phyloP scores from a whole-genome alignment of 2,888 invertebrate genomes.

The Luffia ferchaultella region DNA sequence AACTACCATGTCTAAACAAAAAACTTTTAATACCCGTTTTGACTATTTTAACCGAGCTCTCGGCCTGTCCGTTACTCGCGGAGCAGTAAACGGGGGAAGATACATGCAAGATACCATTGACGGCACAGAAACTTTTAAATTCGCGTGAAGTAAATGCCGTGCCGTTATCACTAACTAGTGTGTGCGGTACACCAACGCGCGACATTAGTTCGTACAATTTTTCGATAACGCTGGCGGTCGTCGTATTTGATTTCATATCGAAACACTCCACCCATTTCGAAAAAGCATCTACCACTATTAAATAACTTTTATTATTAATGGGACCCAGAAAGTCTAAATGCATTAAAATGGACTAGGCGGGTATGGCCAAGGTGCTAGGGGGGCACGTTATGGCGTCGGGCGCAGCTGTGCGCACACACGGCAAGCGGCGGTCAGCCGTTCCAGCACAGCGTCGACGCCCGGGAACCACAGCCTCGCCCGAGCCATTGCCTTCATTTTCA shows the following conservation, averaged over 20 bases:
- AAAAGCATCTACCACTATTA: conserved; percentile 9
- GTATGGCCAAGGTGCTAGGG: conserved; percentile 6
- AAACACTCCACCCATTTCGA: conserved; percentile 11
- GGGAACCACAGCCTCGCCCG: conserved; percentile 8
- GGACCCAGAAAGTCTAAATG: conserved; percentile 10
- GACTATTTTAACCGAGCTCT: no score
- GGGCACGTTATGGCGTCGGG: no score
- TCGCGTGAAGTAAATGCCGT: no score
- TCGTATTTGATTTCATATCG: neutral
- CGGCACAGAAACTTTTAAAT: no score
- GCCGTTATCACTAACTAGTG: no score
- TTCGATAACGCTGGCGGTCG: conserved; percentile 1
- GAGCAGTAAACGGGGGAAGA: no score
- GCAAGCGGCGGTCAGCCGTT: conserved; percentile 2
- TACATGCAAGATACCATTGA: no score
- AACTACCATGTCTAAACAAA: no score
- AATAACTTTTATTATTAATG: conserved; percentile 5
- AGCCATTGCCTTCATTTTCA: conserved; percentile 7
- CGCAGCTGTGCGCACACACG: conserved; percentile 4
- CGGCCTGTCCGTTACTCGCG: no score
- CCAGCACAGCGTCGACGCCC: conserved; percentile 1
- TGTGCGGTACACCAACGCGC: no score
- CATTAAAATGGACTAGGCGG: conserved; percentile 5
- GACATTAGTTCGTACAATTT: no score
- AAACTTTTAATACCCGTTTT: no score